Percentiles rank a stretch among this genome's conserved stretches.
Evolutionary conservation across 53 echinoderm and acorn worm species (phyloP).

Genomic region (Paracentrotus lividus): DNA sequence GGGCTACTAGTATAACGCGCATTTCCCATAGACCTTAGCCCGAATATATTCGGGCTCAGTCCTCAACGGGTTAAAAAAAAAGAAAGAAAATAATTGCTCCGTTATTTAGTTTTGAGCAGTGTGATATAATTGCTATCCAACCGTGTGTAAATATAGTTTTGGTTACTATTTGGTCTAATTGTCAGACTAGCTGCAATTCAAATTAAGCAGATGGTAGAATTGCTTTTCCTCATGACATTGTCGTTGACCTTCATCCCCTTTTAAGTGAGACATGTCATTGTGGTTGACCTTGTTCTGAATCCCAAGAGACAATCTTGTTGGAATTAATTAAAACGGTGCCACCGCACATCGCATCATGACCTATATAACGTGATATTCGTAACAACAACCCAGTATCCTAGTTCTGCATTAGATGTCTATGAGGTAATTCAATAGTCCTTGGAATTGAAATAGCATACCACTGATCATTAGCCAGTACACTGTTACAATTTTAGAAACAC

Average conservation of each 20-base stretch:
- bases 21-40: no score
- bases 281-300: slow-evolving; percentile 12
- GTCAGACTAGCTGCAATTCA: neutral
- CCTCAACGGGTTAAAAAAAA: no score
- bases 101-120: no score
- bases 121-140: no score
- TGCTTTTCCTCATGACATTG: neutral
- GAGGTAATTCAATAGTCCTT: slow-evolving; percentile 31
- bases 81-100: no score
- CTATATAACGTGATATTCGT: neutral
- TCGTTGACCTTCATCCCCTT: slow-evolving; percentile 25
- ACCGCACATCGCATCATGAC: neutral
- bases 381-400: neutral
- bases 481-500: neutral
- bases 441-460: neutral
- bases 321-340: slow-evolving; percentile 22
- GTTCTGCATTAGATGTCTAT: neutral
- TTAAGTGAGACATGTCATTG: slow-evolving; percentile 2
- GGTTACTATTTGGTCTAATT: no score
- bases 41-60: no score
- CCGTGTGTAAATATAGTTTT: no score
- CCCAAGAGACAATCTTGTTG: neutral
- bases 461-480: neutral
- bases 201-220: neutral
- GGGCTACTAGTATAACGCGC: no score